Evolutionary conservation across 2,797 vertebrate species (phyloP).

Genomic region (Chelonia mydas): DNA sequence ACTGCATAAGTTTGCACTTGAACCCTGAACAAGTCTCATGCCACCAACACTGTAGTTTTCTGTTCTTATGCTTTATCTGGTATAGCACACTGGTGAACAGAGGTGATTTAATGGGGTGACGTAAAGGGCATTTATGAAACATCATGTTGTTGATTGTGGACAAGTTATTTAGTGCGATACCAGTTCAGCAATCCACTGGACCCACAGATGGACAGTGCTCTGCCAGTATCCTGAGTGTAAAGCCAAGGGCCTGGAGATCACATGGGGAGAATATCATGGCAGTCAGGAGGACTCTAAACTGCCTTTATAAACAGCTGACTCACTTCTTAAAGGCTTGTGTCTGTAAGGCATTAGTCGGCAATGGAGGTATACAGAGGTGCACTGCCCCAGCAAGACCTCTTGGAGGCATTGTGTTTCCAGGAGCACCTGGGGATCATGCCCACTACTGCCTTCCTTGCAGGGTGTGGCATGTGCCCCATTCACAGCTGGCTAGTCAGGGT

Average conservation of each 20-base stretch:
- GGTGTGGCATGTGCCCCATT: not conserved
- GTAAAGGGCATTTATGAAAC: not conserved
- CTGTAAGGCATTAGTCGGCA: not conserved
- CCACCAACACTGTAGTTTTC: not conserved
- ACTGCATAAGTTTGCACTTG: not conserved
- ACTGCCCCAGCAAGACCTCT: not conserved
- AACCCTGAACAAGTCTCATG: not conserved
- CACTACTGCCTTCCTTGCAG: not conserved
- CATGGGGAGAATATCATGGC: not conserved
- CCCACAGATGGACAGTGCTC: not conserved
- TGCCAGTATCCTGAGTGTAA: not conserved
- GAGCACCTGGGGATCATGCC: not conserved
- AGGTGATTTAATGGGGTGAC: not conserved
- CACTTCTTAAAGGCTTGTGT: not conserved
- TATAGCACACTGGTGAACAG: not conserved
- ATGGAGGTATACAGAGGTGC: not conserved
- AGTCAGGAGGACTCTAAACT: not conserved
- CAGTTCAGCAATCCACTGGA: not conserved
- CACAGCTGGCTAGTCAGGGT: not conserved
- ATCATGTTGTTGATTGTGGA: not conserved
- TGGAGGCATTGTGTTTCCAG: not conserved
- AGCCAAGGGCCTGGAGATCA: not conserved
- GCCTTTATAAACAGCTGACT: not conserved
- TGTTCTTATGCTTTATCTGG: not conserved
- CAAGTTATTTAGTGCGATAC: not conserved